These are phyloP conservation scores for Sebastiscus tertius DNA, from an alignment of 2,797 vertebrate genomes.

Conservation along the genomic window DNA sequence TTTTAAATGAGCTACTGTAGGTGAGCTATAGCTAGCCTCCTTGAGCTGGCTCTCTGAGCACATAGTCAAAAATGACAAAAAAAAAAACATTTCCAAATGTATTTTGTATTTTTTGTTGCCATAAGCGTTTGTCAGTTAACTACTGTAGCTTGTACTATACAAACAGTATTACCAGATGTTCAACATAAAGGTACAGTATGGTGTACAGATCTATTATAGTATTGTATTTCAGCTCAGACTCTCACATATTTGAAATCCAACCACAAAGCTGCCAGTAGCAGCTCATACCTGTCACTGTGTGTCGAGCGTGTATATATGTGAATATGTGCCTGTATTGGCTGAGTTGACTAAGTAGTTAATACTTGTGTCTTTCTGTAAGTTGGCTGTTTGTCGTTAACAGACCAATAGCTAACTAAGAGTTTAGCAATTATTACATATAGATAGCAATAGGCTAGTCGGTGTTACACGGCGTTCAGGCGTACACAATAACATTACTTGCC, in stretches of 20 bases:
- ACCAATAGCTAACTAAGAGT: neutral
- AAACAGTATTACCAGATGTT: conserved; percentile 27
- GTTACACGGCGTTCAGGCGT: no score
- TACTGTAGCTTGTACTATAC: neutral
- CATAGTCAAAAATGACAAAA: neutral
- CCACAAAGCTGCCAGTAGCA: neutral
- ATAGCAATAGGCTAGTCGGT: neutral
- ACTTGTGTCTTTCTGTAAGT: neutral
- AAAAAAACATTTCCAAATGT: neutral
- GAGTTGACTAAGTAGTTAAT: neutral
- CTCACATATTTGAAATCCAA: neutral
- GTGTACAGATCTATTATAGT: neutral
- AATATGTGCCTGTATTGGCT: neutral
- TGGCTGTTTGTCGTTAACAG: neutral
- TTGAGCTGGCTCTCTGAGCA: neutral
- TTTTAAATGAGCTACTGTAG: neutral
- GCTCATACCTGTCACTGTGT: neutral
- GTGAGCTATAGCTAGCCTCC: neutral
- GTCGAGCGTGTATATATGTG: neutral
- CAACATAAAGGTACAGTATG: conserved; percentile 14
- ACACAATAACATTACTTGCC: no score
- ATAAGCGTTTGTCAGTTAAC: neutral
- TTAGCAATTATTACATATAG: neutral
- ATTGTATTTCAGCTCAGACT: conserved; percentile 3
- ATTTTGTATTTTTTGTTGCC: neutral